Conservation (phyloP, 2,113 vertebrate genomes). For the Sphyrna mokarran region DNA sequence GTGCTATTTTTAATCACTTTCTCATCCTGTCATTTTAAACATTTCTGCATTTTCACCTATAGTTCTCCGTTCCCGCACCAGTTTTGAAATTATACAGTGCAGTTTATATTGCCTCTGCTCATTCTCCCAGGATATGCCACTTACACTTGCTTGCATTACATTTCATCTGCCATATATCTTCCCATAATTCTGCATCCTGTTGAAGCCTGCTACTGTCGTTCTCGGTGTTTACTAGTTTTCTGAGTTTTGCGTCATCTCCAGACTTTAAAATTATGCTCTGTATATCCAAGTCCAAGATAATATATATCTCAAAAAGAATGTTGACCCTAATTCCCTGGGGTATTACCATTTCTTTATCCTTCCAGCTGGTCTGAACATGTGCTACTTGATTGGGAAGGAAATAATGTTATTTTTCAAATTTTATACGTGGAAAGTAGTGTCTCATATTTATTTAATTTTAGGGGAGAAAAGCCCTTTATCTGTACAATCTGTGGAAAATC, state of each 20-base stretch:
- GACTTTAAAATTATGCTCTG: neutral
- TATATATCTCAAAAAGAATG: neutral
- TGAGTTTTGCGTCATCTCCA: neutral
- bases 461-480: constrained; percentile 88
- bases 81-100: neutral
- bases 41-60: neutral
- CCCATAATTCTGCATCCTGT: neutral
- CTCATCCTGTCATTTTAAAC: neutral
- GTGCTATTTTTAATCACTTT: neutral
- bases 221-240: neutral
- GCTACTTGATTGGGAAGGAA: neutral
- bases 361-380: neutral
- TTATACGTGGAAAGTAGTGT: neutral
- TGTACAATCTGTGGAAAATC: constrained; percentile 81
- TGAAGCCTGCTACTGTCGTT: neutral
- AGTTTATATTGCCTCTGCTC: neutral
- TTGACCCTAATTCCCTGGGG: no score
- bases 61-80: neutral
- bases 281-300: neutral
- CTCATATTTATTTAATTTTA: constrained; percentile 48
- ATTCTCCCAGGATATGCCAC: neutral
- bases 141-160: neutral
- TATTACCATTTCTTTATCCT: neutral
- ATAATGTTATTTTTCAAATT: neutral
- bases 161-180: neutral